Evolutionary conservation across 1,140 invertebrate genomes (phyloP), one percentile per base, ranked within the genome.

Genomic region (Eumaeus atala): DNA sequence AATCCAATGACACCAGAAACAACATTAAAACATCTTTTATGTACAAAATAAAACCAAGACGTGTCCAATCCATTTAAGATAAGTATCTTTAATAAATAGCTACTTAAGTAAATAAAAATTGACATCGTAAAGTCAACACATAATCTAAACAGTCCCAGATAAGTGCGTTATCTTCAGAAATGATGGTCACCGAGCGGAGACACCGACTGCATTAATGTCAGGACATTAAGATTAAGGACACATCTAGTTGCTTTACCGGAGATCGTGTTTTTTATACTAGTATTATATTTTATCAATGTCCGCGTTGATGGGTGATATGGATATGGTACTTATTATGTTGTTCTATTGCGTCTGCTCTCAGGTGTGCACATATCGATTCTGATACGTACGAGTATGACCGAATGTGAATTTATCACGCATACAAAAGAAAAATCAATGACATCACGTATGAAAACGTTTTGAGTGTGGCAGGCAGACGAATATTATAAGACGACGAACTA

Each of bases 211-310:
- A 66, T 69, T 80, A 77, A 77, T 74, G 75, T 75, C 69, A 56
- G 61, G 65, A 67, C 72, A 80, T 84, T 81, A 81, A 76, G 77
- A 79, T 76, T 81, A 79, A 81, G 76, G 80, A 77, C 75, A 64
- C 63, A 70, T 67, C 69, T 63, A 74, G 72, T 74, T 66, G 73
- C 67, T 77, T 82, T 80, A 76, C 72, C 65, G 67, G 71, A 73
- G 78, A 74, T 76, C 74, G 71, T 72, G 74, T 74, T 82, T 80
- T 80, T 83, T 81, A 76, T 65, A 55, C 51, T 64, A 67, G 70
- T 73, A 77, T 79, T 79, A 79, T 76, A 64, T 64, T 70, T 76
- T 80, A 78, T 74, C 76, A 79, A 78, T 78, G 74, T 67, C 68
- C 70, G 54, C 62, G 51, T 61, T 53, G 49, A 52, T 51, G 11